These are phyloP conservation scores for Pheosia gnoma DNA, from an alignment of 2,888 invertebrate genomes.

Conservation along the genomic window DNA sequence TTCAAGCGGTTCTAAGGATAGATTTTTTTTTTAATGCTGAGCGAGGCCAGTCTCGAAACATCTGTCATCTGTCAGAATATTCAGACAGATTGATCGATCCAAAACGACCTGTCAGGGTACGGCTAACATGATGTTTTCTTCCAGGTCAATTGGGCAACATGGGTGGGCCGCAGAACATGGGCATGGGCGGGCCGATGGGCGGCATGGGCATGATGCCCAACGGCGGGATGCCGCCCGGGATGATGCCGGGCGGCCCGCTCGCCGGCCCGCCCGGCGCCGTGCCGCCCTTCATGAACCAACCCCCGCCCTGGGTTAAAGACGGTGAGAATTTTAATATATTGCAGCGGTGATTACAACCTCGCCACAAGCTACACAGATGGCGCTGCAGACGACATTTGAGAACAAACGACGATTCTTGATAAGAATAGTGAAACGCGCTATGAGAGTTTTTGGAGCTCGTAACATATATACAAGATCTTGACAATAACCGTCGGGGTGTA, in stretches of 20 bases:
- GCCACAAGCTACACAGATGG: too few relatives aligned
- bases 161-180: conserved; percentile 38
- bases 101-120: not conserved
- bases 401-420: too few relatives aligned
- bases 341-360: too few relatives aligned
- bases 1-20: too few relatives aligned
- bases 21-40: too few relatives aligned
- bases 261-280: conserved; percentile 37
- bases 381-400: not conserved
- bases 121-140: not conserved
- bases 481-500: too few relatives aligned
- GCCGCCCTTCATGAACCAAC: conserved; percentile 69
- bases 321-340: conserved; percentile 40
- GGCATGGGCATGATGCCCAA: conserved; percentile 41
- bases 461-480: too few relatives aligned
- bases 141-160: conserved; percentile 48
- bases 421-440: too few relatives aligned
- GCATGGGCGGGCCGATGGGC: conserved; percentile 45
- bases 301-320: conserved; percentile 73
- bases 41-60: too few relatives aligned
- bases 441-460: too few relatives aligned
- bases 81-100: too few relatives aligned
- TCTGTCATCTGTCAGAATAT: too few relatives aligned
- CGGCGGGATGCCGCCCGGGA: conserved; percentile 38
- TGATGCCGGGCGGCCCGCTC: conserved; percentile 80